Percentiles rank a stretch among this genome's conserved stretches.
phyloP scores from a whole-genome alignment of 2,888 invertebrate genomes.

The Saturnia pavonia region DNA sequence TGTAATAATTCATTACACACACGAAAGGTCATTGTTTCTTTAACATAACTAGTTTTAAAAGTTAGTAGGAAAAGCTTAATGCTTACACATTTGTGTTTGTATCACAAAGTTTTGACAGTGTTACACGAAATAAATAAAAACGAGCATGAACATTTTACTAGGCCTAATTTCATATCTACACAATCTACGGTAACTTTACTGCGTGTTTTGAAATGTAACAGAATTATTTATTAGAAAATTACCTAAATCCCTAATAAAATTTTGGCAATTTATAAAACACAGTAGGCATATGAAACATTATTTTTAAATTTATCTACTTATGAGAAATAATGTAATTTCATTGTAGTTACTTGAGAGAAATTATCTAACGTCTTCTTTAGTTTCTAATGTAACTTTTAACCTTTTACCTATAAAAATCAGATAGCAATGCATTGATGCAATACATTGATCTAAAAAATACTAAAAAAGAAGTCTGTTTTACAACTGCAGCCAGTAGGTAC shows the following conservation, averaged over 20 bases:
- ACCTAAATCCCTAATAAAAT: background rate
- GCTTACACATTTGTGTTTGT: conserved; percentile 28
- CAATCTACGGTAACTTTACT: conserved; percentile 17
- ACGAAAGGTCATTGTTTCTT: conserved; percentile 41
- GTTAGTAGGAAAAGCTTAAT: conserved; percentile 31
- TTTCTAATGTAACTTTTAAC: background rate
- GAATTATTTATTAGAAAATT: conserved; percentile 6
- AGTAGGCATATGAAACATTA: background rate
- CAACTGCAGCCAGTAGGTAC: conserved; percentile 30
- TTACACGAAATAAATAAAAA: conserved; percentile 19
- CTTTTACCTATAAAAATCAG: too few relatives aligned
- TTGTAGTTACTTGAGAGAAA: background rate
- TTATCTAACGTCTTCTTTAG: background rate
- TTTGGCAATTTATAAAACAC: background rate
- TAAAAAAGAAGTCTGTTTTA: conserved; percentile 4
- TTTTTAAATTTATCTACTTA: background rate
- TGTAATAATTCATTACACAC: conserved; percentile 34
- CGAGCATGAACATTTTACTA: conserved; percentile 20
- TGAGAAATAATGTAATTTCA: background rate
- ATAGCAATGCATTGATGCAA: background rate
- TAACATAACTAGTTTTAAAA: conserved; percentile 43
- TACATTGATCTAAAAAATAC: background rate
- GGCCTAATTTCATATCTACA: conserved; percentile 19
- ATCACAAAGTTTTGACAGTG: conserved; percentile 28
- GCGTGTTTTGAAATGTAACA: conserved; percentile 20